Conservation (phyloP, 2,113 vertebrate genomes). For the Tricholaema leucomelas region DNA sequence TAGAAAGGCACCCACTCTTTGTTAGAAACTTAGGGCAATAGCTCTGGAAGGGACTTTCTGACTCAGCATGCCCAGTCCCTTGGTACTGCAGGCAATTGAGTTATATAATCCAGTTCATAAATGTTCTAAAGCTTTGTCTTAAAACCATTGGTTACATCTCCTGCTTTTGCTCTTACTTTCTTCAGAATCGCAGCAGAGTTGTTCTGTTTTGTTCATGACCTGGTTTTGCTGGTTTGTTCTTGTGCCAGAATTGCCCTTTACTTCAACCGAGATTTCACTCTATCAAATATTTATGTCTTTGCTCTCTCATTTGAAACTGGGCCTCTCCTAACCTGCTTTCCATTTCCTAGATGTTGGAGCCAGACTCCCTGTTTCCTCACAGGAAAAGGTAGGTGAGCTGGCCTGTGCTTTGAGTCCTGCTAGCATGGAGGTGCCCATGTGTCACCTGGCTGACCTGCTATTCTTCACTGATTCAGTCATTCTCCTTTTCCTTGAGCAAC, state of each 20-base stretch:
- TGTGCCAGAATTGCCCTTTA: conserved; percentile 50
- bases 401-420: neutral
- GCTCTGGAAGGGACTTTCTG: neutral
- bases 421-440: neutral
- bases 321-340: neutral
- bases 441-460: neutral
- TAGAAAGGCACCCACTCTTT: neutral
- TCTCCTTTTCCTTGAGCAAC: neutral
- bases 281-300: neutral
- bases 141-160: neutral
- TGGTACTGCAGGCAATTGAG: neutral
- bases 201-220: neutral
- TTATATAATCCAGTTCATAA: neutral
- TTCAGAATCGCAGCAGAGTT: neutral
- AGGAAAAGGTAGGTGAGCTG: neutral
- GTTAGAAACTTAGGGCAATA: neutral
- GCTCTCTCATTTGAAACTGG: neutral
- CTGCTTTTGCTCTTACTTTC: neutral
- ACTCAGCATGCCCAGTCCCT: neutral
- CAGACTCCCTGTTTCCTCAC: neutral
- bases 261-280: neutral
- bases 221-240: conserved; percentile 9
- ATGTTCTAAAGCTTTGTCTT: neutral
- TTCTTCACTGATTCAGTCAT: neutral
- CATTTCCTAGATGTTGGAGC: neutral